These are phyloP conservation scores for Agelas oroides DNA, from an alignment of 37 sponge, comb jelly and placozoan genomes.

Conservation along the genomic window DNA sequence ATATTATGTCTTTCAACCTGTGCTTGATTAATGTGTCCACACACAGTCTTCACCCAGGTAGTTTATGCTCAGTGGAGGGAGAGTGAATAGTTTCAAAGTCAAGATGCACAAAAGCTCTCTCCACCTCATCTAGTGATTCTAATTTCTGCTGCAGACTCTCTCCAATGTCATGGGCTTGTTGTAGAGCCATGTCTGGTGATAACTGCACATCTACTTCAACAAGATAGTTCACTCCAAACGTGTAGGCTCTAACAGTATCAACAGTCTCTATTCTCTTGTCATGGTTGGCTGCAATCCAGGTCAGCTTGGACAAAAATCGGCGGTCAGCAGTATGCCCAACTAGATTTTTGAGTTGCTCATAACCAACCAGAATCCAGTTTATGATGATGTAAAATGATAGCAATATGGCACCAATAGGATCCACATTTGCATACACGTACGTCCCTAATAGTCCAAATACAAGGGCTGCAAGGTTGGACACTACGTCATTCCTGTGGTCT, in stretches of 20 bases:
- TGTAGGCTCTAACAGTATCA: constrained; percentile 68
- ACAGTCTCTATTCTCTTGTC: constrained; percentile 40
- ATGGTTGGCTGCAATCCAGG: constrained; percentile 44
- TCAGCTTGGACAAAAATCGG: constrained; percentile 39
- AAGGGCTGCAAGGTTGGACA: constrained; percentile 46
- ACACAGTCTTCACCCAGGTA: background rate
- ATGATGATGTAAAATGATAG: constrained; percentile 63
- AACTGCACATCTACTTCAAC: constrained; percentile 71
- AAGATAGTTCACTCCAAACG: constrained; percentile 57
- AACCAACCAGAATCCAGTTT: constrained; percentile 58
- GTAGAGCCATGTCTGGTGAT: constrained; percentile 31
- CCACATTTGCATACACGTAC: constrained; percentile 30
- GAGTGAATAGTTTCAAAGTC: constrained; percentile 58
- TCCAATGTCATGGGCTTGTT: constrained; percentile 63
- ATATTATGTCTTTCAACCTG: no score
- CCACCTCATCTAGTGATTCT: constrained; percentile 57
- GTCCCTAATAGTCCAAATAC: constrained; percentile 69
- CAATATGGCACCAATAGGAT: constrained; percentile 63
- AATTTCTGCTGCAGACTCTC: constrained; percentile 65
- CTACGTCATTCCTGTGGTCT: constrained; percentile 65
- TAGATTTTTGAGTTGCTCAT: constrained; percentile 56
- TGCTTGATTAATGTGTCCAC: no score
- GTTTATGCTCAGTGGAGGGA: constrained; percentile 58
- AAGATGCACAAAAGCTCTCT: constrained; percentile 72
- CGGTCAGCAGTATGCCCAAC: constrained; percentile 61